A percentile compares a stretch with the other conserved stretches of the same genome.
Conservation (phyloP, 2,113 vertebrate species). For the Colossoma macropomum region DNA sequence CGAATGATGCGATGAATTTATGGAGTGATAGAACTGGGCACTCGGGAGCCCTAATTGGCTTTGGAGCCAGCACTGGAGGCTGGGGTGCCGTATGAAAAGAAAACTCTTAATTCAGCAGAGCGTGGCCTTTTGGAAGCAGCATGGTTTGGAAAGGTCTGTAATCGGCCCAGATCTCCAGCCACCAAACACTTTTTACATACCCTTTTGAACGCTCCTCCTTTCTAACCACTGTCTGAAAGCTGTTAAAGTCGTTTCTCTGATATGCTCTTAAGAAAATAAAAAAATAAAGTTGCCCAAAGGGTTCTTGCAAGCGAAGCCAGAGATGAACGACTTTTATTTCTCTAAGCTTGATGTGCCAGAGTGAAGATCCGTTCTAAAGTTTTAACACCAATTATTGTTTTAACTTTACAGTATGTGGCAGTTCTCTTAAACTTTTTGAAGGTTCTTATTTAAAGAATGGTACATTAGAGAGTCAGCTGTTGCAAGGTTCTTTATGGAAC, state of each 20-base stretch:
- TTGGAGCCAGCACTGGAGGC: constrained; percentile 23
- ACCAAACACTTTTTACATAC: neutral
- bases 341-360: neutral
- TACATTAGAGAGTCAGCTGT: no score
- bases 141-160: constrained; percentile 30
- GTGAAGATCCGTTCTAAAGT: no score
- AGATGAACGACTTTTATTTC: neutral
- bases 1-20: constrained; percentile 41
- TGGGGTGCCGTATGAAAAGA: constrained; percentile 1
- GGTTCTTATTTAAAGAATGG: neutral
- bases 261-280: neutral
- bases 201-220: neutral
- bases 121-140: constrained; percentile 14
- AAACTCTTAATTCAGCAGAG: constrained; percentile 1
- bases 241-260: neutral
- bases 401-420: neutral
- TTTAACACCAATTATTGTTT: no score
- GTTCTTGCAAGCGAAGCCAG: neutral
- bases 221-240: neutral
- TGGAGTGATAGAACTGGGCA: constrained; percentile 31
- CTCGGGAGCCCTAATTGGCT: constrained; percentile 39
- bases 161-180: neutral
- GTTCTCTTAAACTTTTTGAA: no score
- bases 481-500: neutral
- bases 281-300: neutral